These are phyloP conservation scores for Melipona bicolor DNA, from an alignment of 2,888 invertebrate genomes.

Conservation along the genomic window DNA sequence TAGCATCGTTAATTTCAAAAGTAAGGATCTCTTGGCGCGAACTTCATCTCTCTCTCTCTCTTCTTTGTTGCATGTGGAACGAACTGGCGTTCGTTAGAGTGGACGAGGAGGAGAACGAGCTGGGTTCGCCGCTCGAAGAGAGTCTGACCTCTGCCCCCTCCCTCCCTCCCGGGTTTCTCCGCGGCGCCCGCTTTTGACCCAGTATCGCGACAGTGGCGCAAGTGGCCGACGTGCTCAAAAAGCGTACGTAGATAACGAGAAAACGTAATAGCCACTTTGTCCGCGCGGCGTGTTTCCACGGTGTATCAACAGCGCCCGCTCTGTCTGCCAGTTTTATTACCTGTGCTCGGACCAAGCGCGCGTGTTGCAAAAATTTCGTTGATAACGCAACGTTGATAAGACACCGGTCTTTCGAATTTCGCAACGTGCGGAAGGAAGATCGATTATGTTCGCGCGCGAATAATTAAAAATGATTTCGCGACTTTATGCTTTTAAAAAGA, in stretches of 20 bases:
- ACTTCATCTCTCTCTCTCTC: slow-evolving; percentile 41
- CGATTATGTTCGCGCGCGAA: no score
- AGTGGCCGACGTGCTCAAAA: slow-evolving; percentile 61
- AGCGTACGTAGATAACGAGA: slow-evolving; percentile 65
- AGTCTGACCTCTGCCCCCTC: slow-evolving; percentile 12
- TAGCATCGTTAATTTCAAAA: slow-evolving; percentile 63
- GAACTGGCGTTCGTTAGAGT: slow-evolving; percentile 57
- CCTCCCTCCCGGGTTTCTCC: slow-evolving; percentile 1
- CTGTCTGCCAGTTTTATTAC: slow-evolving; percentile 17
- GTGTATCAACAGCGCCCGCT: slow-evolving; percentile 54
- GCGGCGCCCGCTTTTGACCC: slow-evolving; percentile 59
- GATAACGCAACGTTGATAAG: no score
- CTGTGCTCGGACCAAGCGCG: no score
- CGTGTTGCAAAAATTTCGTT: no score
- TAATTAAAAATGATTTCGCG: no score
- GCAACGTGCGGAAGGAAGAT: no score
- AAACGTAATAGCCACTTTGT: slow-evolving; percentile 69
- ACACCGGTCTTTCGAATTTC: no score
- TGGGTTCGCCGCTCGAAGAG: slow-evolving; percentile 16
- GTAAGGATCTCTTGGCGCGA: slow-evolving; percentile 48
- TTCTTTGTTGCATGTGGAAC: no score
- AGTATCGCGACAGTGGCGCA: slow-evolving; percentile 38
- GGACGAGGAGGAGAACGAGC: slow-evolving; percentile 38
- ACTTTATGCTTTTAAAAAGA: no score
- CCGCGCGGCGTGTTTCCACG: slow-evolving; percentile 44